Conservation (phyloP, 2,888 invertebrate genomes). For the Orthonychiurus folsomi region DNA sequence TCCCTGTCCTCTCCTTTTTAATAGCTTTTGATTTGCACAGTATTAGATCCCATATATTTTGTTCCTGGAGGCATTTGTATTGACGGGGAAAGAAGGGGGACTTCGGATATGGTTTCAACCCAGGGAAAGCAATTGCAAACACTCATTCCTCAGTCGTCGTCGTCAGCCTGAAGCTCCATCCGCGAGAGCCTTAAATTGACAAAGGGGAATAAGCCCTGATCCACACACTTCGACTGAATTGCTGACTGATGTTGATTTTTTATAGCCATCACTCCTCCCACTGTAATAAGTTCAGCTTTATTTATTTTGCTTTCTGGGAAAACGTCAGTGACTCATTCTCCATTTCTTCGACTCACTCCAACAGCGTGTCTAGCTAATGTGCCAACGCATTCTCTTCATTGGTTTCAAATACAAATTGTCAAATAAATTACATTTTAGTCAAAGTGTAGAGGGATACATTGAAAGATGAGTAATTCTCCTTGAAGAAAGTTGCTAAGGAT, state of each 20-base stretch:
- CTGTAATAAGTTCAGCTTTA: neutral
- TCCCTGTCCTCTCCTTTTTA: slow-evolving; percentile 15
- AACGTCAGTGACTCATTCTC: neutral
- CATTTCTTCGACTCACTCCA: neutral
- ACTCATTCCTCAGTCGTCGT: neutral
- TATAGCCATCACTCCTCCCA: neutral
- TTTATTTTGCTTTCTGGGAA: neutral
- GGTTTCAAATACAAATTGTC: too few species aligned
- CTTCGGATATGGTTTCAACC: neutral
- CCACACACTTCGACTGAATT: slow-evolving; percentile 2
- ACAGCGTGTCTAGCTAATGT: too few species aligned
- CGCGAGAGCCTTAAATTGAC: neutral
- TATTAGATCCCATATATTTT: slow-evolving; percentile 23
- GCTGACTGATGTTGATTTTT: slow-evolving; percentile 12
- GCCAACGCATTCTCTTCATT: too few species aligned
- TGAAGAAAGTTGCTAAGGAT: too few species aligned
- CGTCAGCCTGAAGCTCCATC: neutral
- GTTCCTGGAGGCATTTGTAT: slow-evolving; percentile 18
- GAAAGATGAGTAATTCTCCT: too few species aligned
- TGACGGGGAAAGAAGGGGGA: slow-evolving; percentile 13
- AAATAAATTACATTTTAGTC: too few species aligned
- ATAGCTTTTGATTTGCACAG: slow-evolving; percentile 28
- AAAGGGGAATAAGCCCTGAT: neutral
- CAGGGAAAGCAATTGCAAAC: neutral
- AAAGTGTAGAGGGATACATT: too few species aligned